A percentile compares a stretch with the other conserved stretches of the same genome.
Conservation (phyloP, 1,140 invertebrate species). For the Euwallacea fornicatus region DNA sequence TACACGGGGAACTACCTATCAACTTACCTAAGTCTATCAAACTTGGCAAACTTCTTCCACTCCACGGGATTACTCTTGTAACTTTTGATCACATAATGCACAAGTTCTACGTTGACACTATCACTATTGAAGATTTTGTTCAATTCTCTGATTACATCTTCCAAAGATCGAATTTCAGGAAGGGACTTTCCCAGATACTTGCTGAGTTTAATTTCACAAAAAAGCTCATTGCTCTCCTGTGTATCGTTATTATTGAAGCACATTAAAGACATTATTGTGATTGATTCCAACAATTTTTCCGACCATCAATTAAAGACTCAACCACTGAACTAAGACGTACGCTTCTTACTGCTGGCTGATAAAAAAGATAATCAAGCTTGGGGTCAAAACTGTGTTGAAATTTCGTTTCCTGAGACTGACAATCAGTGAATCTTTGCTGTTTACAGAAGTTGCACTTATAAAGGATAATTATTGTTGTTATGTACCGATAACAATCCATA, state of each 20-base stretch:
- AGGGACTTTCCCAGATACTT: slow-evolving; percentile 44
- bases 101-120: slow-evolving; percentile 84
- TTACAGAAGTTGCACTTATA: no score
- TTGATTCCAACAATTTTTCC: neutral
- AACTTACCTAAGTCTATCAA: slow-evolving; percentile 84
- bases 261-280: neutral
- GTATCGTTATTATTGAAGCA: neutral
- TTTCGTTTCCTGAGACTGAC: neutral
- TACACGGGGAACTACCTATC: neutral
- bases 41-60: slow-evolving; percentile 95
- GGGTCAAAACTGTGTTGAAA: slow-evolving; percentile 9
- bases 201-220: slow-evolving; percentile 42
- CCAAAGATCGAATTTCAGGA: slow-evolving; percentile 58
- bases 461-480: no score
- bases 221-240: slow-evolving; percentile 15
- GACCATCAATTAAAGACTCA: neutral
- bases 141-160: slow-evolving; percentile 73
- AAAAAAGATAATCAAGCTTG: neutral
- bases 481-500: no score
- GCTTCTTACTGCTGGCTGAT: neutral
- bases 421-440: no score
- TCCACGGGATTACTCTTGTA: slow-evolving; percentile 89
- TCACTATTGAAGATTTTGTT: slow-evolving; percentile 75
- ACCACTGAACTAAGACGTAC: neutral
- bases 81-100: slow-evolving; percentile 77